A percentile compares a stretch with the other conserved stretches of the same genome.
Conservation (phyloP, 2,888 invertebrate species). For the Melieria omissa region DNA sequence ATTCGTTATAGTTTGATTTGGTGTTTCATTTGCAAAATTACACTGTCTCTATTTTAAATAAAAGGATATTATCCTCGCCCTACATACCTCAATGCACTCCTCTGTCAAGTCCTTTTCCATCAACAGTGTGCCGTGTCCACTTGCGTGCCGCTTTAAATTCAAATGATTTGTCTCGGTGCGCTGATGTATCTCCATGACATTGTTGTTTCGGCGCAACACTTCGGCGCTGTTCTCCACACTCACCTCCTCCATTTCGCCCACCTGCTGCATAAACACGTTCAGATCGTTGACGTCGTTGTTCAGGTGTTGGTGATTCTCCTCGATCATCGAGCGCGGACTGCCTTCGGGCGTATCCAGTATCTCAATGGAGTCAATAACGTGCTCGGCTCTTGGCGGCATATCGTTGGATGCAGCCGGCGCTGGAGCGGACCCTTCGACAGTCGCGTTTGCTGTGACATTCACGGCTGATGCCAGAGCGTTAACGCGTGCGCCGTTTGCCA, state of each 20-base stretch:
- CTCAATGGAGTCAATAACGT: slow-evolving; percentile 61
- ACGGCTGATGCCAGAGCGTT: no score
- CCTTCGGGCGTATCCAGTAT: slow-evolving; percentile 63
- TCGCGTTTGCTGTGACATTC: no score
- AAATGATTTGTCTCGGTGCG: slow-evolving; percentile 30
- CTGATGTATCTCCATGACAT: slow-evolving; percentile 34
- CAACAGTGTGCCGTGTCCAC: slow-evolving; percentile 18
- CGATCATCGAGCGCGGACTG: slow-evolving; percentile 53
- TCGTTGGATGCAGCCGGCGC: slow-evolving; percentile 11
- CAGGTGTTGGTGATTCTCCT: slow-evolving; percentile 36
- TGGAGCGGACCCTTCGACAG: background rate
- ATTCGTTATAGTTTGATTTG: no score
- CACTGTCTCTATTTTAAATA: background rate
- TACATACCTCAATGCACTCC: slow-evolving; percentile 34
- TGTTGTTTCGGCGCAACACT: slow-evolving; percentile 44
- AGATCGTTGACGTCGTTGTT: slow-evolving; percentile 16
- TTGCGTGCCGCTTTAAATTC: slow-evolving; percentile 43
- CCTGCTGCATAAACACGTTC: background rate
- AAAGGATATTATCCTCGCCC: background rate
- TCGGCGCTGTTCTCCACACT: slow-evolving; percentile 32
- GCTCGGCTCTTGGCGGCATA: slow-evolving; percentile 31
- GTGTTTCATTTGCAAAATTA: no score
- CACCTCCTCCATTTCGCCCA: background rate
- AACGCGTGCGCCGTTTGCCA: slow-evolving; percentile 54
- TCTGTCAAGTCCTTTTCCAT: slow-evolving; percentile 23